These are phyloP conservation scores for Callosobruchus maculatus DNA, from an alignment of 2,888 invertebrate species.

Conservation along the genomic window DNA sequence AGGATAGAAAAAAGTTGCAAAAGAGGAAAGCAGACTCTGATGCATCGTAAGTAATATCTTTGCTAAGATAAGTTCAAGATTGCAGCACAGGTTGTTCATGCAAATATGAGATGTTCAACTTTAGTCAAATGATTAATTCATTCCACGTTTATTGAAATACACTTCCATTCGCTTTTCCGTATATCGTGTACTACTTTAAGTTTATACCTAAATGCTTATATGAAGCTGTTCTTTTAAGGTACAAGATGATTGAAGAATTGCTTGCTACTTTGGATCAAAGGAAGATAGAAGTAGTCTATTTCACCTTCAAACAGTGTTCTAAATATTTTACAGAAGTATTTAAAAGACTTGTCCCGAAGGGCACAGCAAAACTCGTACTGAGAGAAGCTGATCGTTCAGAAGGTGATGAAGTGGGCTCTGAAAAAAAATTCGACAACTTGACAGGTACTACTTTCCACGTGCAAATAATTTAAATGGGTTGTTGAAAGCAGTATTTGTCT, in stretches of 20 bases:
- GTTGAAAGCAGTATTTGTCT: too few species aligned
- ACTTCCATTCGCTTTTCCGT: too few species aligned
- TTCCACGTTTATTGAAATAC: too few species aligned
- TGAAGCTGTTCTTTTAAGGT: conserved; percentile 50
- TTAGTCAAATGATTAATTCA: too few species aligned
- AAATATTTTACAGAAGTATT: conserved; percentile 98
- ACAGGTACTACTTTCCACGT: conserved; percentile 49
- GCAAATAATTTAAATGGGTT: too few species aligned
- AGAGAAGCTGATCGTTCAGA: conserved; percentile 80
- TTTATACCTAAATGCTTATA: too few species aligned
- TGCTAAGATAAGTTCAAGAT: too few species aligned
- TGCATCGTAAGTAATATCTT: conserved; percentile 72
- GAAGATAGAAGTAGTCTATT: conserved; percentile 97
- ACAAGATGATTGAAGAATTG: conserved; percentile 85
- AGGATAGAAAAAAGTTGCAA: conserved; percentile 96
- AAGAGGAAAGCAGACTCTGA: conserved; percentile 95
- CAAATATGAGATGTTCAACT: too few species aligned
- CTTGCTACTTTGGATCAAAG: conserved; percentile 92
- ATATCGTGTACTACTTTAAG: too few species aligned
- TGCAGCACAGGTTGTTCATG: too few species aligned
- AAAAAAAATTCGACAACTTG: conserved; percentile 70
- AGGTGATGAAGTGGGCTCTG: conserved; percentile 58
- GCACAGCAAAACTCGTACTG: conserved; percentile 90
- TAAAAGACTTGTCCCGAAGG: conserved; percentile 92
- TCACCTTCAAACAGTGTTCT: conserved; percentile 98